A percentile compares a stretch with the other conserved stretches of the same genome.
Conservation (phyloP, 1,140 invertebrate genomes). For the Drosophila gunungcola region DNA sequence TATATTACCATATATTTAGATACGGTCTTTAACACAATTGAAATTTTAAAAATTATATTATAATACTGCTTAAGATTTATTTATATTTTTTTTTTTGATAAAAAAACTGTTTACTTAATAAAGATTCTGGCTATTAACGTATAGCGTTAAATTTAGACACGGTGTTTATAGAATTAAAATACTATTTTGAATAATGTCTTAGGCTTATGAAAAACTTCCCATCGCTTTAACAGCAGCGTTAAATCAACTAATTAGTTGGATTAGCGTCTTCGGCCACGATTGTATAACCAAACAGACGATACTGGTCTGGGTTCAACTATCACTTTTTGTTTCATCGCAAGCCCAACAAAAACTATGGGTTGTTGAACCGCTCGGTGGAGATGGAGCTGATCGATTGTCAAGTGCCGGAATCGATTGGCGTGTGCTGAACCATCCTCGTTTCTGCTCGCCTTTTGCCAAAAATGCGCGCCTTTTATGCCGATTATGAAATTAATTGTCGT, state of each 20-base stretch:
- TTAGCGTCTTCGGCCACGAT: slow-evolving; percentile 35
- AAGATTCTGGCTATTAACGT: not conserved
- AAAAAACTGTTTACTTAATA: too few species aligned
- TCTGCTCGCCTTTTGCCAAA: slow-evolving; percentile 59
- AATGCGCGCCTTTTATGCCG: slow-evolving; percentile 53
- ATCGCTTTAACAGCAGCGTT: slow-evolving; percentile 35
- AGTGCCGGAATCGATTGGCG: slow-evolving; percentile 49
- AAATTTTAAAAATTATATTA: too few species aligned
- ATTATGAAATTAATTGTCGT: slow-evolving; percentile 65
- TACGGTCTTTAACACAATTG: not conserved
- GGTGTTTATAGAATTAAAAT: slow-evolving; percentile 13
- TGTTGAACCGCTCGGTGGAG: slow-evolving; percentile 63
- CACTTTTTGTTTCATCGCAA: slow-evolving; percentile 59
- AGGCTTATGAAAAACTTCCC: slow-evolving; percentile 26
- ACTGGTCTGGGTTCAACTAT: slow-evolving; percentile 69
- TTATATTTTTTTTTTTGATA: too few species aligned
- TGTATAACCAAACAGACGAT: slow-evolving; percentile 40
- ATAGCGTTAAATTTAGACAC: not conserved
- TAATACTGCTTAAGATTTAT: too few species aligned
- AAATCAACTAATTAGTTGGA: slow-evolving; percentile 64
- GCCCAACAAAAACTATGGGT: slow-evolving; percentile 62
- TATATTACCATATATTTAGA: not conserved
- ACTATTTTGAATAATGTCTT: slow-evolving; percentile 8
- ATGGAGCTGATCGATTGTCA: slow-evolving; percentile 60
- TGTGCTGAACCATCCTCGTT: slow-evolving; percentile 48